Base-by-base conservation (phyloP, 92 coral and sea anemone genomes). In the Ricordea florida region DNA sequence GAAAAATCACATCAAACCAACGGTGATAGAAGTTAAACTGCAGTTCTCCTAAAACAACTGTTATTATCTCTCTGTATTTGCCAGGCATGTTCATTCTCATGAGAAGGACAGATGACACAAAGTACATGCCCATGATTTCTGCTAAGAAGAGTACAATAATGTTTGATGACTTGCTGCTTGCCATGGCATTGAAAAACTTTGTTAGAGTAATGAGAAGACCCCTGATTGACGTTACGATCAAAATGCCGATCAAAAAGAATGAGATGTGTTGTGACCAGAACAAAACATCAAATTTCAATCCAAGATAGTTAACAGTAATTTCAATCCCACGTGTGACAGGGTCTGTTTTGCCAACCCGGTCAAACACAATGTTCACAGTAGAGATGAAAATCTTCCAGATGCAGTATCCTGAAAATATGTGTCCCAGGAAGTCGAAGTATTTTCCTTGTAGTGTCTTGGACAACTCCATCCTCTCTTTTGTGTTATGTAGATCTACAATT, bases 61-160 rank as follows among this genome's bases (percentile, higher is more conserved):
- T 94, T 20, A 94, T 94, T 10, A 94, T 94, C 64, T 88, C 92
- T 13, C 98, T 78, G 69, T 94, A 94, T 25, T 88, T 85, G 5
- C 85, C 96, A 21, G 98, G 98, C 98, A 94, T 92, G 79, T 94
- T 94, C 98, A 94, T 94, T 44, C 98, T 77, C 90, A 94, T 94
- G 21, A 94, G 57, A 46, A 94, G 42, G 33, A 94, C 98, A 4
- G 98, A 94, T 0, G 98, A 94, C 18, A 94, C 98, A 87, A 94
- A 92, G 58, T 94, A 94, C 98, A 94, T 94, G 2, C 98, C 98
- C 98, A 94, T 94, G 38, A 94, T 94, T 66, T 94, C 93, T 14
- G 98, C 98, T 13, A 94, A 77, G 28, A 87, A 90, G 44, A 94
- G 69, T 6, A 94, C 98, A 44, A 94, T 94, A 16, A 94, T 73